Evolutionary conservation across 2,888 invertebrate genomes (phyloP).

Genomic region (Papilio gigon): DNA sequence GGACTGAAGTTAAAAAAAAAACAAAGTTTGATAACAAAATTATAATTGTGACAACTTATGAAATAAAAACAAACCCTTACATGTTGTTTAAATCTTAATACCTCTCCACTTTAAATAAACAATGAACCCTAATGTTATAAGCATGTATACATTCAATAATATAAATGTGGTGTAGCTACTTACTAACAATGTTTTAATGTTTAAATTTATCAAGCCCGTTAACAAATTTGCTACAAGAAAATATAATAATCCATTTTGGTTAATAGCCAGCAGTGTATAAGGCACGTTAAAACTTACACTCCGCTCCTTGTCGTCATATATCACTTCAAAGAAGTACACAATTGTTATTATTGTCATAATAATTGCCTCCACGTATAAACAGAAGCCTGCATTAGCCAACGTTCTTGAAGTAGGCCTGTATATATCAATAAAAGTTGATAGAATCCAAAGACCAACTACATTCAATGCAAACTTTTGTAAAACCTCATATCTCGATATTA

Average conservation of each 20-base stretch:
- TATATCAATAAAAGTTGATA: constrained; percentile 73
- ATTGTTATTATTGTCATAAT: constrained; percentile 81
- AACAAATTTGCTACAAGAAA: constrained; percentile 92
- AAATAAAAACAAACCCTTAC: constrained; percentile 39
- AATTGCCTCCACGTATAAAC: constrained; percentile 87
- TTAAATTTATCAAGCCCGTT: constrained; percentile 92
- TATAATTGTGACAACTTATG: constrained; percentile 41
- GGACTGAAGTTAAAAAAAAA: background rate
- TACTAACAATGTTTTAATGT: constrained; percentile 83
- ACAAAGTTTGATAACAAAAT: constrained; percentile 27
- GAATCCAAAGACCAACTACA: constrained; percentile 65
- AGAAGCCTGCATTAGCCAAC: constrained; percentile 91
- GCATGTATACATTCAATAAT: constrained; percentile 84
- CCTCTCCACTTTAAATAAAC: constrained; percentile 68
- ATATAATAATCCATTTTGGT: constrained; percentile 91
- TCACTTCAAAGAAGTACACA: constrained; percentile 81
- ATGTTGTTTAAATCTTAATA: constrained; percentile 67
- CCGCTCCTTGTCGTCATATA: constrained; percentile 60
- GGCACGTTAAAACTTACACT: constrained; percentile 65
- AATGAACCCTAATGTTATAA: constrained; percentile 58
- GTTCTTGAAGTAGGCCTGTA: constrained; percentile 87
- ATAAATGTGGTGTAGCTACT: constrained; percentile 67
- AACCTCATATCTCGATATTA: constrained; percentile 50
- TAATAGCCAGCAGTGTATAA: constrained; percentile 86
- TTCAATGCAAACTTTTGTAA: constrained; percentile 50